Conservation (phyloP, 2,888 invertebrate genomes). For the Catocala fraxini region DNA sequence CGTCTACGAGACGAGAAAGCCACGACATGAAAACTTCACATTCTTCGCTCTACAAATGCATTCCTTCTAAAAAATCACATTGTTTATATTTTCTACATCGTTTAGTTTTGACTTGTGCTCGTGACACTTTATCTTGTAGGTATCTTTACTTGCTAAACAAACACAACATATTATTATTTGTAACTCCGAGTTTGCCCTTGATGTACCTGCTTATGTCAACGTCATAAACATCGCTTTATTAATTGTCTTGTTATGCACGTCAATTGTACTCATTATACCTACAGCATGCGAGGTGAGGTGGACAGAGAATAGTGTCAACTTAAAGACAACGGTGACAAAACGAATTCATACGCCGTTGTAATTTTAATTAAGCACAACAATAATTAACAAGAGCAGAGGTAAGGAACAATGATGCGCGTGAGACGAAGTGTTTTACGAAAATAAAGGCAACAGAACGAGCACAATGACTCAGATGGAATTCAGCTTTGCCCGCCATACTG, state of each 20-base stretch:
- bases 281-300: slow-evolving; percentile 19
- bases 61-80: slow-evolving; percentile 35
- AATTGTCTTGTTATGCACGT: slow-evolving; percentile 49
- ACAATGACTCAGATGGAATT: slow-evolving; percentile 88
- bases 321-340: slow-evolving; percentile 43
- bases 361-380: slow-evolving; percentile 56
- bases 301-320: slow-evolving; percentile 32
- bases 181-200: slow-evolving; percentile 36
- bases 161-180: slow-evolving; percentile 26
- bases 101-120: slow-evolving; percentile 22
- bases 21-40: slow-evolving; percentile 56
- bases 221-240: slow-evolving; percentile 48
- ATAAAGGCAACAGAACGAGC: slow-evolving; percentile 86
- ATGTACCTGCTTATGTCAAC: slow-evolving; percentile 41
- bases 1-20: slow-evolving; percentile 65
- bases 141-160: slow-evolving; percentile 22
- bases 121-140: slow-evolving; percentile 16
- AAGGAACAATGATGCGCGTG: slow-evolving; percentile 79
- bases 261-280: slow-evolving; percentile 39
- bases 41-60: slow-evolving; percentile 46
- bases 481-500: slow-evolving; percentile 83
- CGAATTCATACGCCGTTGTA: slow-evolving; percentile 39
- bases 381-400: slow-evolving; percentile 59
- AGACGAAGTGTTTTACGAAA: slow-evolving; percentile 85
- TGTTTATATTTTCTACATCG: slow-evolving; percentile 31